Percentiles rank a stretch among this genome's conserved stretches.
Conservation (phyloP, 2,888 invertebrate species). For the Drosophila affinis region DNA sequence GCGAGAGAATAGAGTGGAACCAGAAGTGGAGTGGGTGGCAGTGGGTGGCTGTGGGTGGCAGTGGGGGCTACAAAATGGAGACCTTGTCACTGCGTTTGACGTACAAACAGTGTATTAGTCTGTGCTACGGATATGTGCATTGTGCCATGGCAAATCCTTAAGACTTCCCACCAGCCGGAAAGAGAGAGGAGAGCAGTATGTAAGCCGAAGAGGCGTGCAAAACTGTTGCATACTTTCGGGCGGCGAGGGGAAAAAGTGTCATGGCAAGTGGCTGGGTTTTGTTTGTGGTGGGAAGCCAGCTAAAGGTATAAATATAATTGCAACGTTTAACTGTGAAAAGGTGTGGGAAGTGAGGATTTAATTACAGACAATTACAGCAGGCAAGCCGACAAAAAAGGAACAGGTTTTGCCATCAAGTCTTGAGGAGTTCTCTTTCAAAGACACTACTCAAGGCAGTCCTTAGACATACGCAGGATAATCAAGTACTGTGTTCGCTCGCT, state of each 20-base stretch:
- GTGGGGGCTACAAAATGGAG: neutral
- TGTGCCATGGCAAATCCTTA: slow-evolving; percentile 26
- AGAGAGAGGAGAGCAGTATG: slow-evolving; percentile 6
- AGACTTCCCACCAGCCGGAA: slow-evolving; percentile 9
- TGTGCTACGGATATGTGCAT: slow-evolving; percentile 19
- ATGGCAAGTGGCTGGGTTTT: neutral
- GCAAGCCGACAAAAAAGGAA: neutral
- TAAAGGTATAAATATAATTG: neutral
- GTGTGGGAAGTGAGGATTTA: neutral
- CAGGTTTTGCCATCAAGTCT: too few species aligned
- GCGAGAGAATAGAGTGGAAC: neutral
- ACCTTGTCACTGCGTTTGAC: slow-evolving; percentile 24
- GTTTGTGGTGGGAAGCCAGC: neutral
- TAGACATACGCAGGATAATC: too few species aligned
- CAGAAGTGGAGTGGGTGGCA: neutral
- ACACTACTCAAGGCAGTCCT: too few species aligned
- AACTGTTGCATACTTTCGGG: slow-evolving; percentile 1
- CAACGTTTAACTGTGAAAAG: neutral
- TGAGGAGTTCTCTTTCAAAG: too few species aligned
- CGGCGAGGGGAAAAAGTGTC: neutral
- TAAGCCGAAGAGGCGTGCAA: slow-evolving; percentile 8
- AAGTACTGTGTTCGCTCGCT: too few species aligned
- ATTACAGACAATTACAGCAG: neutral
- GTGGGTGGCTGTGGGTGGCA: neutral
- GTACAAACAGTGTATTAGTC: slow-evolving; percentile 5